These are phyloP conservation scores for Paracanthobrama guichenoti DNA, from an alignment of 2,113 vertebrate genomes.

Conservation along the genomic window DNA sequence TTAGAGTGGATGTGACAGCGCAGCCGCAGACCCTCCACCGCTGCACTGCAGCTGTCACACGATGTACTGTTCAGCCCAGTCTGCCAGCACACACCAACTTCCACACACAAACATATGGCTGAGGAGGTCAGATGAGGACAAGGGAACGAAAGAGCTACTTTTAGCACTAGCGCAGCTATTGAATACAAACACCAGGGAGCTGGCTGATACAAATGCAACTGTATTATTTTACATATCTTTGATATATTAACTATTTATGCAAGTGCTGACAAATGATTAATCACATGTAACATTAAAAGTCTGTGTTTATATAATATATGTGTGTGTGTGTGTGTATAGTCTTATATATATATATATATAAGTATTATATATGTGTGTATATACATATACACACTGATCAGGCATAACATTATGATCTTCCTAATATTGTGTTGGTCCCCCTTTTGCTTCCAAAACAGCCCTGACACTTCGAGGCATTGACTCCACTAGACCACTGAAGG, in stretches of 20 bases:
- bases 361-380: too few relatives aligned
- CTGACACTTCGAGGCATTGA: too few relatives aligned
- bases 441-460: too few relatives aligned
- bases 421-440: too few relatives aligned
- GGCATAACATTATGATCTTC: too few relatives aligned
- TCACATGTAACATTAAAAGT: too few relatives aligned
- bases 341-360: background rate
- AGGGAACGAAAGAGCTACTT: constrained; percentile 50
- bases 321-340: background rate
- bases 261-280: background rate
- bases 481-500: too few relatives aligned
- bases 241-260: background rate
- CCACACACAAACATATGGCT: constrained; percentile 55
- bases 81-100: constrained; percentile 41
- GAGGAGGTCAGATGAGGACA: constrained; percentile 69
- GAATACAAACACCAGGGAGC: constrained; percentile 14
- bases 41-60: constrained; percentile 23
- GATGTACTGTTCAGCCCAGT: constrained; percentile 40
- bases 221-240: background rate
- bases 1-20: constrained; percentile 25
- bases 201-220: background rate
- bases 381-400: too few relatives aligned
- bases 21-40: constrained; percentile 35
- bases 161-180: background rate
- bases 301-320: too few relatives aligned